Conservation (phyloP, 2,113 vertebrate species). For the Colinus virginianus region DNA sequence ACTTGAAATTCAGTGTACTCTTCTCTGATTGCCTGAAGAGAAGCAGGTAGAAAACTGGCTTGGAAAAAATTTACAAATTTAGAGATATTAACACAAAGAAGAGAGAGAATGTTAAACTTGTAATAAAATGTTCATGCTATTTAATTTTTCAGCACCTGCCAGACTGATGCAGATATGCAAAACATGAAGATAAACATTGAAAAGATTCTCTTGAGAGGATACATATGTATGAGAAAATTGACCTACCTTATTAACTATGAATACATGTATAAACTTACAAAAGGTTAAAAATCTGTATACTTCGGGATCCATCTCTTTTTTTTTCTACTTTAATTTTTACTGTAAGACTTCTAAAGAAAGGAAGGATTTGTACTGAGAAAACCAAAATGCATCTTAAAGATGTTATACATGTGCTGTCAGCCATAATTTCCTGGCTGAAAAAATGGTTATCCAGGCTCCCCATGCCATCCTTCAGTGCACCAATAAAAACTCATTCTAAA, state of each 20-base stretch:
- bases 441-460: not conserved
- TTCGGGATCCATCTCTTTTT: not conserved
- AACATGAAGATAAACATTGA: not conserved
- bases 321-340: not conserved
- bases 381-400: not conserved
- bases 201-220: not conserved
- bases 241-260: not conserved
- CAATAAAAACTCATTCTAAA: not conserved
- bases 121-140: not conserved
- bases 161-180: not conserved
- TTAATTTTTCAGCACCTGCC: not conserved
- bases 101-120: not conserved
- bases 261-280: not conserved
- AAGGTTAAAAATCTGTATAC: not conserved
- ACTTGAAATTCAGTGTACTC: not conserved
- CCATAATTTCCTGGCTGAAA: not conserved
- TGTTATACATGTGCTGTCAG: not conserved
- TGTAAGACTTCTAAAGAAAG: not conserved
- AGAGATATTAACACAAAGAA: not conserved
- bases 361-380: not conserved
- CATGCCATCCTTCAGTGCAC: not conserved
- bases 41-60: not conserved
- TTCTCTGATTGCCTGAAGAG: not conserved
- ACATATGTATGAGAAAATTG: not conserved
- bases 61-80: not conserved